phyloP scores from a whole-genome alignment of 1,140 invertebrate species.

The Drosophila athabasca region DNA sequence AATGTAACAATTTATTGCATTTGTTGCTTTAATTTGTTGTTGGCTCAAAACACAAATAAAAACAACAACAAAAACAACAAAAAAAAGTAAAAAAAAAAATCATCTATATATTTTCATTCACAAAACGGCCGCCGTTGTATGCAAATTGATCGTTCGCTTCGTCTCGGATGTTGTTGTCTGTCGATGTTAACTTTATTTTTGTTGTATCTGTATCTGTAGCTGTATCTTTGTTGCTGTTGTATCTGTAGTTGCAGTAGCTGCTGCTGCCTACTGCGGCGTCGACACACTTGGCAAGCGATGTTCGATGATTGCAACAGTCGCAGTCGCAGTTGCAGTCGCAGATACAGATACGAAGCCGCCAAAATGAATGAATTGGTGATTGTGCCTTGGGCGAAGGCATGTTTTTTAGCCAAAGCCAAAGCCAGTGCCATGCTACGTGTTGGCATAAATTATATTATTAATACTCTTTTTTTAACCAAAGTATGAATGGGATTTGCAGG shows the following conservation, averaged over 20 bases:
- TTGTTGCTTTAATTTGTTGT: constrained; percentile 77
- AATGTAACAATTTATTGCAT: constrained; percentile 82
- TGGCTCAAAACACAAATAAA: constrained; percentile 51
- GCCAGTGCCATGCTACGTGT: constrained; percentile 40
- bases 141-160: constrained; percentile 68
- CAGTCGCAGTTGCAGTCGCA: constrained; percentile 44
- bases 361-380: constrained; percentile 66
- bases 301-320: constrained; percentile 70
- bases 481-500: constrained; percentile 10
- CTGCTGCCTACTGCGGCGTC: constrained; percentile 33
- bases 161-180: constrained; percentile 22
- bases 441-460: constrained; percentile 67
- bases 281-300: constrained; percentile 77
- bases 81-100: too few species aligned
- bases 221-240: constrained; percentile 6
- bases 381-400: constrained; percentile 61
- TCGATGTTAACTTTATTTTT: constrained; percentile 56
- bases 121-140: constrained; percentile 76
- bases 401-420: constrained; percentile 14
- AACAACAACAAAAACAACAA: constrained; percentile 21
- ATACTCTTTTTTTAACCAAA: constrained; percentile 14
- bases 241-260: constrained; percentile 33
- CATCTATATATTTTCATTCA: constrained; percentile 66
- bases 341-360: constrained; percentile 12
- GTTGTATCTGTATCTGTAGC: constrained; percentile 10